Percentiles rank a stretch among this genome's conserved stretches.
phyloP scores from a whole-genome alignment of 1,140 invertebrate species.

The Euwallacea fornicatus region DNA sequence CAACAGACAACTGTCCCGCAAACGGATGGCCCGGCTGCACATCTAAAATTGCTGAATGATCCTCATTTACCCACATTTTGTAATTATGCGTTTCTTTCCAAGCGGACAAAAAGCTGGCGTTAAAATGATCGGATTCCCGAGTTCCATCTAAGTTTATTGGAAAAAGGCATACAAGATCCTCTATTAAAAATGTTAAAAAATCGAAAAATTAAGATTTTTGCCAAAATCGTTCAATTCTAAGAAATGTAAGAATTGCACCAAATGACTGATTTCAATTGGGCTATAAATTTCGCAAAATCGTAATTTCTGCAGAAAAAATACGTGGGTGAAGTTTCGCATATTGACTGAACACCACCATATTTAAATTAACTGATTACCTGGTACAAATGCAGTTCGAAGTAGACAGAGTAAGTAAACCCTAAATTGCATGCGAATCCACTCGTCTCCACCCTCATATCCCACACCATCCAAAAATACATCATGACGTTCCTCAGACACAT shows the following conservation, averaged over 20 bases:
- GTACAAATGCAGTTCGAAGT: constrained; percentile 76
- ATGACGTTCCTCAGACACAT: constrained; percentile 77
- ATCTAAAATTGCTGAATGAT: constrained; percentile 65
- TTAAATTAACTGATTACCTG: constrained; percentile 57
- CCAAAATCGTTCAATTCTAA: no score
- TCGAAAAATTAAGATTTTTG: no score
- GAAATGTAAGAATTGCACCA: no score
- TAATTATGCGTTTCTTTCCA: constrained; percentile 91
- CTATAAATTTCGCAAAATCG: no score
- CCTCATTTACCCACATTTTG: constrained; percentile 74
- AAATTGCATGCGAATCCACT: constrained; percentile 96
- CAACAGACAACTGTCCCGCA: constrained; percentile 86
- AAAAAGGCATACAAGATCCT: no score
- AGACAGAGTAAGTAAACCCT: constrained; percentile 88
- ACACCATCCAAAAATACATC: constrained; percentile 78
- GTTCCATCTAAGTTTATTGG: constrained; percentile 61
- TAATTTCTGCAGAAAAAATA: constrained; percentile 3
- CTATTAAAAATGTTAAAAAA: no score
- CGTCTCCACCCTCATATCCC: constrained; percentile 89
- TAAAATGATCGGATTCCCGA: constrained; percentile 86
- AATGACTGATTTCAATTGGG: no score
- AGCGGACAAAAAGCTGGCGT: constrained; percentile 78
- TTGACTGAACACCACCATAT: not conserved
- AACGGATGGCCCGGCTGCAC: constrained; percentile 84
- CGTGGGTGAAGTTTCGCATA: no score